Percentiles rank a stretch among this genome's conserved stretches.
phyloP scores from a whole-genome alignment of 2,113 vertebrate species.

The Lanius ludovicianus region DNA sequence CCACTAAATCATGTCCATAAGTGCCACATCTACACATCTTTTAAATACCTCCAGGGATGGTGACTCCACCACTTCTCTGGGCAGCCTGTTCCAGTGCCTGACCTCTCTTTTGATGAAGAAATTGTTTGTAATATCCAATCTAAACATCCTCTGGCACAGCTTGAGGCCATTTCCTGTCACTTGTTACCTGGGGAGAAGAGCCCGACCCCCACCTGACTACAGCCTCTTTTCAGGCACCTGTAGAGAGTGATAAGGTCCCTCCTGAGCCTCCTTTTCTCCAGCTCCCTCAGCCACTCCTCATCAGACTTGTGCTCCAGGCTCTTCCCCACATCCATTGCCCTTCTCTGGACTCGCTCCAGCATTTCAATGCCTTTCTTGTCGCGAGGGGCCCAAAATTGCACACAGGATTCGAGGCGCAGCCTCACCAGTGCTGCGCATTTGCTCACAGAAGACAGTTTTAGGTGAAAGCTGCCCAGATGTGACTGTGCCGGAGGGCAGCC shows the following conservation, averaged over 20 bases:
- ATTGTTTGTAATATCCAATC: fast-evolving
- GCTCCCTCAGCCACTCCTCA: background rate
- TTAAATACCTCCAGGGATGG: background rate
- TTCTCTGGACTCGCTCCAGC: background rate
- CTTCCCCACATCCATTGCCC: background rate
- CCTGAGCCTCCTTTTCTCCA: background rate
- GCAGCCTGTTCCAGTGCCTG: background rate
- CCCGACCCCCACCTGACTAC: background rate
- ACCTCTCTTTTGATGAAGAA: background rate
- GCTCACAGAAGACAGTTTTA: background rate
- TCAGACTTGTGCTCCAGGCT: background rate
- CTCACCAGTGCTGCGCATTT: background rate
- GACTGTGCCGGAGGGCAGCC: background rate
- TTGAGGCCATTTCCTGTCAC: background rate
- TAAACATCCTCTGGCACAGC: background rate
- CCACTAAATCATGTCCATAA: background rate
- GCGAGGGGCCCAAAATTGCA: background rate
- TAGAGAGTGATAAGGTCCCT: fast-evolving
- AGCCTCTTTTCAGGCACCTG: fast-evolving
- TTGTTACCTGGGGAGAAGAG: background rate
- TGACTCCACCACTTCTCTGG: background rate
- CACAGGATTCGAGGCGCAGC: background rate
- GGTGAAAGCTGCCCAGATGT: background rate
- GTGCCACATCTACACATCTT: background rate
- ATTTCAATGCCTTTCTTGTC: background rate